A percentile compares a stretch with the other conserved stretches of the same genome.
Evolutionary conservation across 1,140 invertebrate genomes (phyloP).

Genomic region (Trichonephila inaurata): DNA sequence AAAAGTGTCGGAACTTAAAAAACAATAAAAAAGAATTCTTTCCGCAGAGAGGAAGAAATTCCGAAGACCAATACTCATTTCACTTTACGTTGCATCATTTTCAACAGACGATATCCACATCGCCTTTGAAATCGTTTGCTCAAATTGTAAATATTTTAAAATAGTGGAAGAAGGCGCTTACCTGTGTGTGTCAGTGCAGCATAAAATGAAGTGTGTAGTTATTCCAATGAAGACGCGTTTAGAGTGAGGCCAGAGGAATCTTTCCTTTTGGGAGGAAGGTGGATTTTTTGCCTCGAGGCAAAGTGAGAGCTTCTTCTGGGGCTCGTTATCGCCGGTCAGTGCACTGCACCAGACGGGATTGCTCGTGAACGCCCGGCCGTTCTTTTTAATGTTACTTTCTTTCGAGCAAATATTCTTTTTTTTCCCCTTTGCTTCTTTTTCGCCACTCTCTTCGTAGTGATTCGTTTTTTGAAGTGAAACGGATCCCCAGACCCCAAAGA

Average conservation of each 20-base stretch:
- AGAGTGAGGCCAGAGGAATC: not conserved
- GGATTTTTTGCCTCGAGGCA: not conserved
- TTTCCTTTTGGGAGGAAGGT: constrained; percentile 3
- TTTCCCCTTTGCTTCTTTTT: too few relatives aligned
- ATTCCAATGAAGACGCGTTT: constrained; percentile 3
- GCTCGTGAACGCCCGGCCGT: not conserved
- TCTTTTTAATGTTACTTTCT: too few relatives aligned
- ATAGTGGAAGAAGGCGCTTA: not conserved
- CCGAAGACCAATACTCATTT: not conserved
- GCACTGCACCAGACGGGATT: not conserved
- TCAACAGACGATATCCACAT: not conserved
- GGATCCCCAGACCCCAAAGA: not conserved
- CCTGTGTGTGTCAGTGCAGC: not conserved
- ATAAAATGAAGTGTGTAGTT: not conserved
- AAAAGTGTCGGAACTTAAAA: not conserved
- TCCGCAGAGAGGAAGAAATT: not conserved
- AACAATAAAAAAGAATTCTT: not conserved
- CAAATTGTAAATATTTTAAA: not conserved
- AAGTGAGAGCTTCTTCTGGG: not conserved
- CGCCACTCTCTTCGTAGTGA: not conserved
- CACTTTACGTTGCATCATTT: not conserved
- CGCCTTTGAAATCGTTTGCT: not conserved
- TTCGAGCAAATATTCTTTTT: too few relatives aligned
- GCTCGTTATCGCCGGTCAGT: not conserved
- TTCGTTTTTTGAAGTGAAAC: not conserved